Base-by-base conservation (phyloP, 2,888 invertebrate genomes). In the Lasioglossum morio region DNA sequence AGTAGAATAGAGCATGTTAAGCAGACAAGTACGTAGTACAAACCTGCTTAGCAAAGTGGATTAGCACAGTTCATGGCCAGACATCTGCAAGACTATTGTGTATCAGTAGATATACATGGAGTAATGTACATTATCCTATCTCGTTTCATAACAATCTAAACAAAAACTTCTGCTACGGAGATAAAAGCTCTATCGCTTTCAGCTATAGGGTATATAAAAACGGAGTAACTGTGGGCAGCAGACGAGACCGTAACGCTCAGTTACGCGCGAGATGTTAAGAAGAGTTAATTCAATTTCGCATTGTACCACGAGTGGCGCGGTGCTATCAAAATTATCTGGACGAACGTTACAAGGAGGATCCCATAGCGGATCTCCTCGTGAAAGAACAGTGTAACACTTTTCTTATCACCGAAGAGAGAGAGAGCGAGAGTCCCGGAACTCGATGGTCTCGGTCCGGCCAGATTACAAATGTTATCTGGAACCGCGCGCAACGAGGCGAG, bases 401-500 rank as follows among this genome's bases (percentile, higher is more conserved):
- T 23, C 37, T 69, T 69, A 69, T 69, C 37, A 37, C 37, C 69
- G 66, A 3, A 66, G 5, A 46, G 46, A 4, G 46, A 1, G 53
- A 23, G 23, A 66, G n/a, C 23, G 19, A 7, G 48, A 23, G n/a
- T 23, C 53, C 34, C 66, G 34, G 66, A 27, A 14, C 27, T 10
- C 27, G 60, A 60, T 19, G 63, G 23, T 69, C 69, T 23, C 23
- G 34, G 34, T 69, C 34, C 37, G 69, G 12, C 37, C 16, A 46
- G 72, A 72, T 72, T 72, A 72, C 16, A 30, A 46, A 72, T 46
- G 72, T 72, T 46, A 46, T 72, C 46, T 27, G 69, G 37, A 23
- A 37, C 30, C 72, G 46, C 10, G 72, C 8, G 30, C 12, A n/a
- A 46, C 72, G 43, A 37, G 69, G n/a, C 43, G 27, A 72, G 43